phyloP scores from a whole-genome alignment of 2,888 invertebrate genomes.

The Drosophila parthenogenetica region DNA sequence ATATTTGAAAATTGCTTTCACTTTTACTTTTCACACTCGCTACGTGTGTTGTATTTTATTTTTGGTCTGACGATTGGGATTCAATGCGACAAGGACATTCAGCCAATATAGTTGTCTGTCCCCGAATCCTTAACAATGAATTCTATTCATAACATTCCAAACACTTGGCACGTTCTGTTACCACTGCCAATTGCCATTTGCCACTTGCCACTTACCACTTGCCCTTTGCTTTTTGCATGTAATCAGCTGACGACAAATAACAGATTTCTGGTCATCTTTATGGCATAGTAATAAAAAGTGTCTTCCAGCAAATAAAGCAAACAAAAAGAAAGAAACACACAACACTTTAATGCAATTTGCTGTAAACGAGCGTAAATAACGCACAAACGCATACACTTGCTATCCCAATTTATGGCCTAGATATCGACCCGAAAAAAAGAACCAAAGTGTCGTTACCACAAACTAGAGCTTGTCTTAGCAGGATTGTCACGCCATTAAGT shows the following conservation, averaged over 20 bases:
- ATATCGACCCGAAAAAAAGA: constrained; percentile 23
- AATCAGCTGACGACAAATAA: constrained; percentile 33
- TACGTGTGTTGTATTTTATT: too few relatives aligned
- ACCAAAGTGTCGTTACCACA: background rate
- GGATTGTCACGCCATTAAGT: constrained; percentile 53
- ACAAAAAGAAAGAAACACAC: constrained; percentile 9
- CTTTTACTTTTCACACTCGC: background rate
- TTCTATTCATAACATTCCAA: constrained; percentile 45
- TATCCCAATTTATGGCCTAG: constrained; percentile 47
- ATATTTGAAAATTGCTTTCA: too few relatives aligned
- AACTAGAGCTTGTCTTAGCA: constrained; percentile 1
- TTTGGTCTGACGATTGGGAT: constrained; percentile 3
- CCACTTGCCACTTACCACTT: constrained; percentile 8
- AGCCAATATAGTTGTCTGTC: constrained; percentile 9
- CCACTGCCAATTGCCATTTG: constrained; percentile 28
- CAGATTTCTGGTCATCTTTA: constrained; percentile 47
- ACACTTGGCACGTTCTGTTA: constrained; percentile 46
- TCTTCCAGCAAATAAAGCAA: constrained; percentile 49
- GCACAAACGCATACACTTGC: constrained; percentile 34
- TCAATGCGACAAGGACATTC: constrained; percentile 23
- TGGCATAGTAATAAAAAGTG: constrained; percentile 24
- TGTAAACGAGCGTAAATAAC: constrained; percentile 40
- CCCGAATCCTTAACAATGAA: constrained; percentile 25
- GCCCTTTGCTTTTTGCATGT: constrained; percentile 23
- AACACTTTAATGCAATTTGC: constrained; percentile 62